Percentiles rank a stretch among this genome's conserved stretches.
These are phyloP conservation scores for Dendronephthya gigantea DNA, from an alignment of 64 coral and sea anemone genomes.

Conservation along the genomic window DNA sequence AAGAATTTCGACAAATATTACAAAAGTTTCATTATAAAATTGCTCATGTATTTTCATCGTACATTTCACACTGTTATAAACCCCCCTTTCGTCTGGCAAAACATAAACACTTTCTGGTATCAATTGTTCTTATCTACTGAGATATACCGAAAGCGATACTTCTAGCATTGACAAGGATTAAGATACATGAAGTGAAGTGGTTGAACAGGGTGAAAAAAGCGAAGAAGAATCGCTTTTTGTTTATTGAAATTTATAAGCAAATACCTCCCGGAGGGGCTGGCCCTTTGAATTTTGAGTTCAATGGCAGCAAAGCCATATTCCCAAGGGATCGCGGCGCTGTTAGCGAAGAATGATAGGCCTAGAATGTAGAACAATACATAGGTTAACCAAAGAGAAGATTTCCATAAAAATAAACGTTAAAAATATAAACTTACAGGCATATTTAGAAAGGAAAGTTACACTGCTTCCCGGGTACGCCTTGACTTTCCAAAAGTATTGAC, in stretches of 20 bases:
- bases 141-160: no score
- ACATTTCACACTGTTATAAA: background rate
- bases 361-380: background rate
- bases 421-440: conserved; percentile 74
- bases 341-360: conserved; percentile 99
- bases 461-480: background rate
- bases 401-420: background rate
- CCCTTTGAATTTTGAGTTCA: conserved; percentile 92
- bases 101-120: no score
- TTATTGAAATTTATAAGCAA: background rate
- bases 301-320: conserved; percentile 94
- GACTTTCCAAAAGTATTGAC: conserved; percentile 42
- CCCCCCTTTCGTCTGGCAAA: background rate
- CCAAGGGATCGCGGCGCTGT: conserved; percentile 55
- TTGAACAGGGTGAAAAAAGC: background rate
- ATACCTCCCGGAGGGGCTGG: conserved; percentile 85
- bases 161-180: no score
- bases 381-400: background rate
- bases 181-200: no score
- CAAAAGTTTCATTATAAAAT: background rate
- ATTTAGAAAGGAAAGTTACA: conserved; percentile 39
- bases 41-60: no score
- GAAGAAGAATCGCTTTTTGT: background rate
- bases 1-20: no score
- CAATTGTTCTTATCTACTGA: no score